Evolutionary conservation across 2,888 invertebrate genomes (phyloP), one percentile per base, ranked within the genome.

Genomic region (Mythimna impura): DNA sequence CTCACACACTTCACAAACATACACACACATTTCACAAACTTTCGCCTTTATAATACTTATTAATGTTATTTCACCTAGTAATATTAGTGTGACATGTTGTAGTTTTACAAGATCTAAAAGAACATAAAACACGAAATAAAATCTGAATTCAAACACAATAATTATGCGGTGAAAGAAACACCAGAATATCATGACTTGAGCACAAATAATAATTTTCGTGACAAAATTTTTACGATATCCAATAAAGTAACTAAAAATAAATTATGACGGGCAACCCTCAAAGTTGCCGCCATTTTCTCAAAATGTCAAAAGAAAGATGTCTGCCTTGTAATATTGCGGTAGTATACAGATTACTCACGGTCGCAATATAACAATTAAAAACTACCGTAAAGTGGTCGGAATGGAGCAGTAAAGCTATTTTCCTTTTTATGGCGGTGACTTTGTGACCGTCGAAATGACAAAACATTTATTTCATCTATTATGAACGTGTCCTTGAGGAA

Each of bases 351-450:
- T 93, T 90, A 93, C 89, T 89, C 89, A 90, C 86, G 89, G 91
- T 90, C 90, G 90, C 91, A 92, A 93, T 92, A 91, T 89, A 93
- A 91, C 89, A 91, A 94, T 91, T 90, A 91, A 85, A 89, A 89
- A 94, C 94, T 94, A 94, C 94, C 88, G 94, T 93, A 93, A 91
- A 90, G 89, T 91, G 91, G 90, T 90, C 85, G 85, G 87, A 87
- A 91, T 89, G 86, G 68, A 86, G 88, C 77, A 88, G 87, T 91
- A 91, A 89, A 89, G 84, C 88, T 86, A 91, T 91, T 90, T 91
- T 89, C 88, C 84, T 86, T 68, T 87, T 88, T 83, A 86, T 81
- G 81, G 84, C 87, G 86, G 87, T 82, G 78, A 82, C 84, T 82
- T 85, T 81, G 86, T 76, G 60, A 84, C 82, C 78, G 65, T 83